Evolutionary conservation across 2,888 invertebrate species (phyloP).

Genomic region (Melanotus villosus): DNA sequence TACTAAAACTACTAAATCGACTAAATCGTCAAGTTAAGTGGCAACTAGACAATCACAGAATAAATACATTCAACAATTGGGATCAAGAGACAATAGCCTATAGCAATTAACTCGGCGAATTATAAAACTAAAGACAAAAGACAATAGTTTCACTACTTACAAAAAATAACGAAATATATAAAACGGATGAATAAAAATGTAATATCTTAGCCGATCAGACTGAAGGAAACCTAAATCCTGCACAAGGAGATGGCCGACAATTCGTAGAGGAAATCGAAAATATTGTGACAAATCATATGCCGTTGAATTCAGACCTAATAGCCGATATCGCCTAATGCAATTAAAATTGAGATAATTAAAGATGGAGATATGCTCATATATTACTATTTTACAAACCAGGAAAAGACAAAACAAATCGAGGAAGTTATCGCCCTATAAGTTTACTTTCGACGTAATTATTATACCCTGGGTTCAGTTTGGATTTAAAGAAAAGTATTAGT

Average conservation of each 20-base stretch:
- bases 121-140: background rate
- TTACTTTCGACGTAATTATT: no score
- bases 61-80: background rate
- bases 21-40: background rate
- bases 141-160: background rate
- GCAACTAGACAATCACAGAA: constrained; percentile 1
- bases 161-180: constrained; percentile 1
- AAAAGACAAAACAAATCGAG: no score
- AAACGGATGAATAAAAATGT: constrained; percentile 1
- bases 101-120: background rate
- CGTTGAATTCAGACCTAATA: background rate
- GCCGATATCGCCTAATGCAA: background rate
- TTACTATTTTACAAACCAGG: no score
- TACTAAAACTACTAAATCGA: background rate
- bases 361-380: no score
- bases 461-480: no score
- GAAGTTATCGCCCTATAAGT: no score
- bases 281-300: constrained; percentile 45
- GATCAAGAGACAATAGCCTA: background rate
- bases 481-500: no score
- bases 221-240: constrained; percentile 9
- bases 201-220: constrained; percentile 1
- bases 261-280: constrained; percentile 22
- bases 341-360: no score
- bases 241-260: background rate